These are phyloP conservation scores for Micromys minutus DNA, from an alignment of 2,113 vertebrate species.

Conservation along the genomic window DNA sequence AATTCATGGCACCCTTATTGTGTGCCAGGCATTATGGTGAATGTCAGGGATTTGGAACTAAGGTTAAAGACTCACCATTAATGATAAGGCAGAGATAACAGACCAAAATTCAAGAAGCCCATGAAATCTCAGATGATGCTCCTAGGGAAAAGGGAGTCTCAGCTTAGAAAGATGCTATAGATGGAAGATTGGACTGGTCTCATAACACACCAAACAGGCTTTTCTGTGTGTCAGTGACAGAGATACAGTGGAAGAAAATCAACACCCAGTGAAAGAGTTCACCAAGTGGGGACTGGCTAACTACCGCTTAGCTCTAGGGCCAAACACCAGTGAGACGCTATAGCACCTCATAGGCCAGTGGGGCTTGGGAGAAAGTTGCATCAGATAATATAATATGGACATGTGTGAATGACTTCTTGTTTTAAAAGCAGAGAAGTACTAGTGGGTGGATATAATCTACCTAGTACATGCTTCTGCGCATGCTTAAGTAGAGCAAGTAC, in stretches of 20 bases:
- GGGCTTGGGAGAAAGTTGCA: background rate
- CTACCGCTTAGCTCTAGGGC: conserved; percentile 22
- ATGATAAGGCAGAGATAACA: background rate
- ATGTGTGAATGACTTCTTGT: background rate
- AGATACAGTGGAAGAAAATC: background rate
- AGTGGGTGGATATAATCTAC: background rate
- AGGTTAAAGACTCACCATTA: background rate
- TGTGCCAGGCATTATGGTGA: conserved; percentile 35
- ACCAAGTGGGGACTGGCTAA: background rate
- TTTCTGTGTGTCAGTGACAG: background rate
- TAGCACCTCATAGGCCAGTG: background rate
- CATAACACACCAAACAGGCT: background rate
- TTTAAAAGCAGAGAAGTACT: background rate
- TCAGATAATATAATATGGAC: background rate
- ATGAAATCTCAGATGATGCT: background rate
- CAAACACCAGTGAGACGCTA: background rate
- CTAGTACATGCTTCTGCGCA: no score
- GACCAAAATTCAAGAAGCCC: background rate
- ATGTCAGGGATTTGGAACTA: background rate
- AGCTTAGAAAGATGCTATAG: background rate
- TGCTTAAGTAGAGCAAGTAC: background rate
- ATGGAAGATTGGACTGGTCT: background rate
- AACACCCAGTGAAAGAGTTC: background rate
- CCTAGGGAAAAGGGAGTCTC: background rate
- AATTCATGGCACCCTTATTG: background rate